Evolutionary conservation across 2,888 invertebrate species (phyloP), one percentile per base, ranked within the genome.

Genomic region (Cantharis nigra): DNA sequence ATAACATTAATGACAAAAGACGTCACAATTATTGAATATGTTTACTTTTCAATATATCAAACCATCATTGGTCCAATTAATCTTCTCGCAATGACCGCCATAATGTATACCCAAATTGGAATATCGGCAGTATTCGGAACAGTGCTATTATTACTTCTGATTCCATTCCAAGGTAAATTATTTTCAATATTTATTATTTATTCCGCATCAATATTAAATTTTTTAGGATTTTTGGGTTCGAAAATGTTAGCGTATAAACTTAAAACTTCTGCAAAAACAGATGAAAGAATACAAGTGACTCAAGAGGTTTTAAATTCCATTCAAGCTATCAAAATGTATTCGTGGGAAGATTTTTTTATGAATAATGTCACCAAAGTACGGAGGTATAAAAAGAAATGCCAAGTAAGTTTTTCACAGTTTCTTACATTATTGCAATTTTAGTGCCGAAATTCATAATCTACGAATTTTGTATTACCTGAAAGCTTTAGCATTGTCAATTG

Each of bases 11-110:
- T 97, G 79, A 95, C 96, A 0, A 96, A 96, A 74, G 97, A 97
- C 87, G 96, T 96, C 0, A 94, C 76, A 96, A 97, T 87, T 97
- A 97, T 87, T 91, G 94, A 89, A 93, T 94, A 16, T 67, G n/a
- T 67, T n/a, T 20, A 20, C 13, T 67, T 67, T 3, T 91, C 93
- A 11, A 89, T 95, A 72, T 95, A 67, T 13, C 65, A 67, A 13
- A 67, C 23, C 20, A 67, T 67, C 11, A 26, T 96, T 86, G 86
- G 96, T 13, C 94, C 96, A 85, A 87, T 97, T 5, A 93, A 96
- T 87, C 92, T 94, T 26, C 84, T 92, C 0, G 90, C 94, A 30
- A 92, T 95, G 9, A 90, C 94, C 0, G 92, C 91, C 82, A 91
- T 96, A 7, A 91, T 95, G 90, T 93, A 92, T 81, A 79, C 71